Percentiles rank a stretch among this genome's conserved stretches.
Conservation (phyloP, 2,797 vertebrate genomes). For the Artibeus jamaicensis region DNA sequence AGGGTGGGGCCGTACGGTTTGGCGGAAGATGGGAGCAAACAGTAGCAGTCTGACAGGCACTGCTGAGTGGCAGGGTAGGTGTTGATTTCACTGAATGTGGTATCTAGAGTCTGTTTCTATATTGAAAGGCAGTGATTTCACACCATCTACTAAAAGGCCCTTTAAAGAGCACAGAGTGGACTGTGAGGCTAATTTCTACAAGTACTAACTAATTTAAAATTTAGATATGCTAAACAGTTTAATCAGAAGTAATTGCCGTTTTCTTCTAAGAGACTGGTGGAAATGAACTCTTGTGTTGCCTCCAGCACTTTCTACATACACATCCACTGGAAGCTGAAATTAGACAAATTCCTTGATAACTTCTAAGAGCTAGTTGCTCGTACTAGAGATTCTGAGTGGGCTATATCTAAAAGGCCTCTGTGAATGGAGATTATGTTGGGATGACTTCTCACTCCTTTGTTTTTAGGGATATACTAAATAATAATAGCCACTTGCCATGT, state of each 20-base stretch:
- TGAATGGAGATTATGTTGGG: not conserved
- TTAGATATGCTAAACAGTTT: not conserved
- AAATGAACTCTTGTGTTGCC: not conserved
- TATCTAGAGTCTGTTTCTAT: not conserved
- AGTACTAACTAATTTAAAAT: not conserved
- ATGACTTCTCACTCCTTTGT: not conserved
- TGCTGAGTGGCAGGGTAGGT: not conserved
- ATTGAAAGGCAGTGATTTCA: not conserved
- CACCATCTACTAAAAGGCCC: not conserved
- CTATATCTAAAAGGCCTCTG: not conserved
- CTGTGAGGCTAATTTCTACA: not conserved
- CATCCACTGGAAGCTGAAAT: not conserved
- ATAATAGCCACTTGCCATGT: not conserved
- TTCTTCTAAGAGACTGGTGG: not conserved
- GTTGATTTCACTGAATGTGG: not conserved
- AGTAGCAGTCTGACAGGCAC: not conserved
- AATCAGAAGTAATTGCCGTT: not conserved
- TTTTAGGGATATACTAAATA: not conserved
- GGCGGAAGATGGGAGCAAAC: not conserved
- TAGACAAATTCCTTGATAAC: not conserved
- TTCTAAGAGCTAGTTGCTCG: not conserved
- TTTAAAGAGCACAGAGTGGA: not conserved
- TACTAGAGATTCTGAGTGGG: not conserved
- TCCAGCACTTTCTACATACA: not conserved
- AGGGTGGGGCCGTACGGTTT: not conserved